Conservation (phyloP, 2,113 vertebrate genomes). For the Labeo catla region DNA sequence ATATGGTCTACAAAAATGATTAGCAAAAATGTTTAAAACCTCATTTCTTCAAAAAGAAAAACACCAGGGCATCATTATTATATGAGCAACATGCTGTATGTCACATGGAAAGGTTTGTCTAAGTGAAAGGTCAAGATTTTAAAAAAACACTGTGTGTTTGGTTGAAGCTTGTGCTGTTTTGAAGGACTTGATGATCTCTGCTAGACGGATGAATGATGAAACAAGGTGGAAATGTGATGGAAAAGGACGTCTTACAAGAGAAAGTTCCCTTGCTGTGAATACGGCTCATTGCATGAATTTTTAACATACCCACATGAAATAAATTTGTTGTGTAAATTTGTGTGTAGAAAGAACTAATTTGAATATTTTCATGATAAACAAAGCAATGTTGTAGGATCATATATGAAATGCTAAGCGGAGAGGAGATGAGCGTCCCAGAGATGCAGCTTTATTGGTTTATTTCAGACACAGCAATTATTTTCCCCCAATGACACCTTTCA, state of each 20-base stretch:
- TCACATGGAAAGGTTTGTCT: slow-evolving; percentile 11
- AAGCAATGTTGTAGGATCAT: not conserved
- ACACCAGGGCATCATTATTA: slow-evolving; percentile 8
- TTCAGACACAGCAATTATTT: slow-evolving; percentile 16
- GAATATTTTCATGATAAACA: not conserved
- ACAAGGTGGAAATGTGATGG: slow-evolving; percentile 6
- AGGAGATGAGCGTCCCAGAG: not conserved
- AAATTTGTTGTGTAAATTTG: not conserved
- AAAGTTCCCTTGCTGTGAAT: not conserved
- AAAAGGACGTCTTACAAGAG: not conserved
- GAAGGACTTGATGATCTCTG: not conserved
- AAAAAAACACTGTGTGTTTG: not conserved
- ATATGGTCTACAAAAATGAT: not conserved
- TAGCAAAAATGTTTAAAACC: not conserved
- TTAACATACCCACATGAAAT: not conserved
- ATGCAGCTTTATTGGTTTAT: slow-evolving; percentile 14
- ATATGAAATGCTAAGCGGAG: not conserved
- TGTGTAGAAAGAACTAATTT: not conserved
- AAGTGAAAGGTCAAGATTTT: slow-evolving; percentile 28
- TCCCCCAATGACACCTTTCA: not conserved
- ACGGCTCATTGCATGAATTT: not conserved
- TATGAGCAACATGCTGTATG: not conserved
- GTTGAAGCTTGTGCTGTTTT: slow-evolving; percentile 3
- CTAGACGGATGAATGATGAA: not conserved
- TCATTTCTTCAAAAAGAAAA: not conserved